These are phyloP conservation scores for Acyrthosiphon pisum DNA, from an alignment of 1,140 invertebrate genomes.

Conservation along the genomic window DNA sequence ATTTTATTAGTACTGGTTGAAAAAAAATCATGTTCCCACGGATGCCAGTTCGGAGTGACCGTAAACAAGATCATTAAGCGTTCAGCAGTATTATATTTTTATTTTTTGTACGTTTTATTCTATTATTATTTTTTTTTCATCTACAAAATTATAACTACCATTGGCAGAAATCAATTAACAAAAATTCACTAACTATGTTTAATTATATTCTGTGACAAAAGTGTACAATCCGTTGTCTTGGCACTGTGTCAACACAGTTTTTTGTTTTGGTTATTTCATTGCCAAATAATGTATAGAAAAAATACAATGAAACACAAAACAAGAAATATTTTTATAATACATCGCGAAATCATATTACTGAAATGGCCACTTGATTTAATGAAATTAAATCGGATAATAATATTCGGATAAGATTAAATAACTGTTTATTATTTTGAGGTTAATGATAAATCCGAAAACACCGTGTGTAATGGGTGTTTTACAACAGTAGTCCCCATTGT, in stretches of 20 bases:
- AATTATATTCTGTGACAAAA: slow-evolving; percentile 33
- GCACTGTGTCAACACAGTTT: slow-evolving; percentile 38
- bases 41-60: slow-evolving; percentile 34
- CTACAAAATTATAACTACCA: not conserved
- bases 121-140: not conserved
- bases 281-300: slow-evolving; percentile 23
- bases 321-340: not conserved
- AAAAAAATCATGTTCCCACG: slow-evolving; percentile 55
- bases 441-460: not conserved
- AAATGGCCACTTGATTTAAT: not conserved
- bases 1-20: slow-evolving; percentile 45
- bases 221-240: not conserved
- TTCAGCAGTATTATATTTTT: slow-evolving; percentile 38
- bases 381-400: not conserved
- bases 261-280: slow-evolving; percentile 34
- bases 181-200: slow-evolving; percentile 29
- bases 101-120: not conserved
- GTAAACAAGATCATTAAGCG: slow-evolving; percentile 57
- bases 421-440: no score
- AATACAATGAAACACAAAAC: not conserved
- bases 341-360: not conserved
- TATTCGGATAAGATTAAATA: not conserved
- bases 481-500: not conserved
- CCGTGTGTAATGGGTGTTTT: not conserved
- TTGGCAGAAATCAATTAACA: slow-evolving; percentile 42